Conservation (phyloP, 2,113 vertebrate species). For the Labrus mixtus region DNA sequence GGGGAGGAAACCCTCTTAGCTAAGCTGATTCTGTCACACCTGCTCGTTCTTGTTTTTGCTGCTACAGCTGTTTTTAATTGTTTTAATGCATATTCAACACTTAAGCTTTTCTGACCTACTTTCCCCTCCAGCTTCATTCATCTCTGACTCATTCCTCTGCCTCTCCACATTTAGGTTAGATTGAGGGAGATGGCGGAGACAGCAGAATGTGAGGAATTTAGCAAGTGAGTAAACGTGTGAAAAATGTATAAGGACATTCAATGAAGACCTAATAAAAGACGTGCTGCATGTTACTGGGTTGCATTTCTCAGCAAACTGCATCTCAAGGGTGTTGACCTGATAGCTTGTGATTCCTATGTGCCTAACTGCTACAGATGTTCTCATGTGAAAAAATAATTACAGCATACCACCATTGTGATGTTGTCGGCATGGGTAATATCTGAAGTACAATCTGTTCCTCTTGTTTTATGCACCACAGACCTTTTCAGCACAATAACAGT, state of each 20-base stretch:
- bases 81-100: conserved; percentile 15
- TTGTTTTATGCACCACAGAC: not conserved
- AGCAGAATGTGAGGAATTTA: conserved; percentile 22
- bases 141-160: conserved; percentile 15
- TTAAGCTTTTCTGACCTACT: conserved; percentile 54
- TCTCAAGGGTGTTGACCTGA: conserved; percentile 2
- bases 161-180: not conserved
- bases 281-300: not conserved
- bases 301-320: not conserved
- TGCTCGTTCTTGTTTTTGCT: not conserved
- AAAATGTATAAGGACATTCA: conserved; percentile 10
- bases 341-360: conserved; percentile 4
- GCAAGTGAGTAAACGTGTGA: not conserved
- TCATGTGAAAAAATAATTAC: conserved; percentile 4
- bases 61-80: conserved; percentile 34
- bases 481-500: conserved; percentile 16
- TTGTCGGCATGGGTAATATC: not conserved
- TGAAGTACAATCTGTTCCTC: not conserved
- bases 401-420: not conserved
- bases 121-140: conserved; percentile 30
- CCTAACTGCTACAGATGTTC: conserved; percentile 5
- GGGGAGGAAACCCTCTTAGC: not conserved
- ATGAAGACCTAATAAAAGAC: conserved; percentile 32
- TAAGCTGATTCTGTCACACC: not conserved
- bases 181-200: not conserved